Evolutionary conservation across 2,113 vertebrate genomes (phyloP).

Genomic region (Raphicerus campestris): DNA sequence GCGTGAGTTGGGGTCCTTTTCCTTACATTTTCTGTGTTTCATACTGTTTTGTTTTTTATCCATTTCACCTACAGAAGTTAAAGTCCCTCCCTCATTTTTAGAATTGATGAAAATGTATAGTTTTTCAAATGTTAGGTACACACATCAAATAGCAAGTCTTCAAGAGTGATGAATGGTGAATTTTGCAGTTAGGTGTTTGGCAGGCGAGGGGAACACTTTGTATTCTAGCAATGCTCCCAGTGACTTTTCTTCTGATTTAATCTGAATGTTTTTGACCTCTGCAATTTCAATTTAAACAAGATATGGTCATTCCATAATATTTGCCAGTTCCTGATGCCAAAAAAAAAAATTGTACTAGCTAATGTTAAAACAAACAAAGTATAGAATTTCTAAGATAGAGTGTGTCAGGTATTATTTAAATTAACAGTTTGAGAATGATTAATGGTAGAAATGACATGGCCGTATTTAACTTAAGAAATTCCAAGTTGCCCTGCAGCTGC

Average conservation of each 20-base stretch:
- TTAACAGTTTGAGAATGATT: background rate
- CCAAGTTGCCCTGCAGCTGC: background rate
- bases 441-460: conserved; percentile 7
- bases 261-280: background rate
- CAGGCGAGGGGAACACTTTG: background rate
- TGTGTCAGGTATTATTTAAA: background rate
- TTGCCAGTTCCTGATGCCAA: background rate
- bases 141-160: conserved; percentile 6
- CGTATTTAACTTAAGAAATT: conserved; percentile 10
- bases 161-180: background rate
- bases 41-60: background rate
- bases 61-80: background rate
- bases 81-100: background rate
- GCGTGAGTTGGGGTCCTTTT: background rate
- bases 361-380: conserved; percentile 34
- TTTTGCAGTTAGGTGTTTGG: background rate
- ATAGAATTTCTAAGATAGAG: background rate
- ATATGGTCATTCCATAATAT: background rate
- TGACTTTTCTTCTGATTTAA: conserved; percentile 26
- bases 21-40: background rate
- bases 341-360: background rate
- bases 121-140: background rate
- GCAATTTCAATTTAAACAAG: conserved; percentile 12
- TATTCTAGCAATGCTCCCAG: background rate
- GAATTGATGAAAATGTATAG: conserved; percentile 28